phyloP scores from a whole-genome alignment of 2,888 invertebrate species.

The Apodemia zela region DNA sequence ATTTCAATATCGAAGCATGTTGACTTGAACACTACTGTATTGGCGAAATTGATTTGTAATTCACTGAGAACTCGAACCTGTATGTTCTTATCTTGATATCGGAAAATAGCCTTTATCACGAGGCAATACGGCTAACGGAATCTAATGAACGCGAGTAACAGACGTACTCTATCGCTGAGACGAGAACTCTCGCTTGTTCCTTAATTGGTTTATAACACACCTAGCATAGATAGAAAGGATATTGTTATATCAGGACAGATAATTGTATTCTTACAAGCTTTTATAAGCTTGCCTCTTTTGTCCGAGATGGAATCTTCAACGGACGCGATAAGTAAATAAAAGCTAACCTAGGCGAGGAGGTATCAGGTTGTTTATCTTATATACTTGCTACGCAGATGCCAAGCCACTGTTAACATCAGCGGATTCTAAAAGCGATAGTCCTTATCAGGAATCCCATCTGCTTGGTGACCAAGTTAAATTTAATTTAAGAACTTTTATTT shows the following conservation, averaged over 20 bases:
- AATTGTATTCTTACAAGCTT: no score
- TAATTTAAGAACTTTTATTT: no score
- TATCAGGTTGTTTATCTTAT: no score
- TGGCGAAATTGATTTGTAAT: slow-evolving; percentile 3
- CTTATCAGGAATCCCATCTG: no score
- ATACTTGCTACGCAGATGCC: no score
- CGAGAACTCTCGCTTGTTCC: neutral
- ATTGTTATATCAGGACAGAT: neutral
- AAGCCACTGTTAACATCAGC: no score
- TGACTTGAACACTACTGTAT: slow-evolving; percentile 5
- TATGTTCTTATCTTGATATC: neutral
- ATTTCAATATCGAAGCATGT: neutral
- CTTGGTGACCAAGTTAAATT: no score
- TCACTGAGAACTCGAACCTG: neutral
- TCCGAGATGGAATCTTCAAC: no score
- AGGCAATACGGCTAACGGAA: neutral
- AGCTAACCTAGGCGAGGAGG: no score
- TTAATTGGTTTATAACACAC: slow-evolving; percentile 1
- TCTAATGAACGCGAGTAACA: neutral
- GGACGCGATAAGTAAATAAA: no score
- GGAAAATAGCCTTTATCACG: neutral
- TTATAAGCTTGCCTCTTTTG: no score
- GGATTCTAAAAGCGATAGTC: no score
- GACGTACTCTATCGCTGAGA: neutral
- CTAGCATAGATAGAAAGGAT: neutral